These are phyloP conservation scores for Troides oblongomaculatus DNA, from an alignment of 2,888 invertebrate genomes.

Conservation along the genomic window DNA sequence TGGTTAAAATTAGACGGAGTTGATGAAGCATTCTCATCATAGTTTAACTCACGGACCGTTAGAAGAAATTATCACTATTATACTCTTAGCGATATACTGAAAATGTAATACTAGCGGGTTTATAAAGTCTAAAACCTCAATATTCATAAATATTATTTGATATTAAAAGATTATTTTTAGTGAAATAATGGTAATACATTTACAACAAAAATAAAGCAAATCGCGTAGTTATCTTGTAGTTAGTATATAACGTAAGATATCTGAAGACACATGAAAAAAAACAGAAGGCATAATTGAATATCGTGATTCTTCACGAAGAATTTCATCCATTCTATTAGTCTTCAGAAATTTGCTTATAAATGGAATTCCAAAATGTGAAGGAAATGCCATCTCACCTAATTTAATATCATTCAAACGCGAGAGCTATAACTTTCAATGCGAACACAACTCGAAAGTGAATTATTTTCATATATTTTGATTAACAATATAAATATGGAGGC, in stretches of 20 bases:
- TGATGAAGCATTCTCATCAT: not conserved
- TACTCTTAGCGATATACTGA: too few species aligned
- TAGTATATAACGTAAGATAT: not conserved
- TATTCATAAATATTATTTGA: too few species aligned
- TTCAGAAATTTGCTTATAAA: slow-evolving; percentile 37
- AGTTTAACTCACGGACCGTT: not conserved
- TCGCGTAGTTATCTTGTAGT: not conserved
- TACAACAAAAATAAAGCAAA: not conserved
- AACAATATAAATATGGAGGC: not conserved
- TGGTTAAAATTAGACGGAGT: too few species aligned
- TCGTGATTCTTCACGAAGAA: slow-evolving; percentile 21
- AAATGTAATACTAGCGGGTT: too few species aligned
- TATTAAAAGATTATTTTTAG: too few species aligned
- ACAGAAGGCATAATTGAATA: slow-evolving; percentile 20
- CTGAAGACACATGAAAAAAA: not conserved
- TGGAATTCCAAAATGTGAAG: slow-evolving; percentile 36
- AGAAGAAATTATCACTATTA: too few species aligned
- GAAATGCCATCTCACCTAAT: slow-evolving; percentile 37
- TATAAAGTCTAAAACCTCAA: too few species aligned
- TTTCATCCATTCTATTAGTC: slow-evolving; percentile 25
- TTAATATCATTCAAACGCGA: slow-evolving; percentile 36
- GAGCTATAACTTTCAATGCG: slow-evolving; percentile 23
- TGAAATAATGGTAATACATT: too few species aligned
- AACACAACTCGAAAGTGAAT: slow-evolving; percentile 12
- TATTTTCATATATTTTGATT: slow-evolving; percentile 8